These are phyloP conservation scores for Mellilla xanthometata DNA, from an alignment of 2,888 invertebrate species.

Conservation along the genomic window DNA sequence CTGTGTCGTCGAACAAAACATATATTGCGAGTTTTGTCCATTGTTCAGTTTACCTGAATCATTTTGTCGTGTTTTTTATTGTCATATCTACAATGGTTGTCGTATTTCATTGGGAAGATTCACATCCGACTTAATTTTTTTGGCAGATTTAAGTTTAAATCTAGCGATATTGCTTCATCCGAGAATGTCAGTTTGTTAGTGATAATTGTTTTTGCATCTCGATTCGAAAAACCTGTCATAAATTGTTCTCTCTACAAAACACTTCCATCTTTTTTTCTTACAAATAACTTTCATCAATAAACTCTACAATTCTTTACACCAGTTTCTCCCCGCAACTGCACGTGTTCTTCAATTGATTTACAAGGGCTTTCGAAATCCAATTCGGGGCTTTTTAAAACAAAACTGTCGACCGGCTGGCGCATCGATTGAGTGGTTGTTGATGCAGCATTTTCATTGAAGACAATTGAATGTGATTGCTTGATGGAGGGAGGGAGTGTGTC, in stretches of 20 bases:
- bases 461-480: slow-evolving; percentile 69
- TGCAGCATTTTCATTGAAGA: slow-evolving; percentile 60
- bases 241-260: too few relatives aligned
- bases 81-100: slow-evolving; percentile 14
- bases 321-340: too few relatives aligned
- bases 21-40: slow-evolving; percentile 41
- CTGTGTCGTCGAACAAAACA: slow-evolving; percentile 40
- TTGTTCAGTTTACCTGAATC: slow-evolving; percentile 44
- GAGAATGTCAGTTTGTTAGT: too few relatives aligned
- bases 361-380: slow-evolving; percentile 36
- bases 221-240: too few relatives aligned
- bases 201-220: too few relatives aligned
- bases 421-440: slow-evolving; percentile 55
- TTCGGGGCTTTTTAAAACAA: slow-evolving; percentile 40
- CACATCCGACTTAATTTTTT: slow-evolving; percentile 24
- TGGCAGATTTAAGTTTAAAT: not conserved
- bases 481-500: slow-evolving; percentile 40
- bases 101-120: slow-evolving; percentile 19
- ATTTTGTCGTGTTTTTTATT: slow-evolving; percentile 23
- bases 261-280: not conserved
- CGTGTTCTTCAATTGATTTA: slow-evolving; percentile 22
- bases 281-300: slow-evolving; percentile 1
- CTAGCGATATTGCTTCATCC: not conserved
- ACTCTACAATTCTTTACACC: not conserved
- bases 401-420: slow-evolving; percentile 36